These are phyloP conservation scores for Megamerina dolium DNA, from an alignment of 2,888 invertebrate species.

Conservation along the genomic window DNA sequence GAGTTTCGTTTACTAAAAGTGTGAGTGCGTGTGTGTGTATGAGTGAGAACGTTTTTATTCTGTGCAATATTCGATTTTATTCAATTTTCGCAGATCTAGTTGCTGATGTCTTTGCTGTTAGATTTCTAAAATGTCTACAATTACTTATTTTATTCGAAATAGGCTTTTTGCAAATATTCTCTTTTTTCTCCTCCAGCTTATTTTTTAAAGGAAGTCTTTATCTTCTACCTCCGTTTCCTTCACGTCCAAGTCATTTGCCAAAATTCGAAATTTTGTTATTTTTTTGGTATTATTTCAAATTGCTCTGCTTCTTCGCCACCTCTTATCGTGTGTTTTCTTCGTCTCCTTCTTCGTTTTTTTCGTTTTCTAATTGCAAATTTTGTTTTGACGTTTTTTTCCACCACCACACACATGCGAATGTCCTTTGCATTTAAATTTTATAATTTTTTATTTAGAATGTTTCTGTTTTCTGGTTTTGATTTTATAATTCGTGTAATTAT, in stretches of 20 bases:
- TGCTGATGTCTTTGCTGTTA: not conserved
- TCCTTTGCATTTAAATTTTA: slow-evolving; percentile 45
- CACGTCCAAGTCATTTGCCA: slow-evolving; percentile 25
- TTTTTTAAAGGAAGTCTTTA: slow-evolving; percentile 5
- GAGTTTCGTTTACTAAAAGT: too few species aligned
- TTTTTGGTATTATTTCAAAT: slow-evolving; percentile 24
- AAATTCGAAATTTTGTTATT: slow-evolving; percentile 43
- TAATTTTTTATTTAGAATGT: slow-evolving; percentile 17
- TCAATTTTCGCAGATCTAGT: slow-evolving; percentile 1
- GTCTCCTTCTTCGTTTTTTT: slow-evolving; percentile 46
- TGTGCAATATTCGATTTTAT: not conserved
- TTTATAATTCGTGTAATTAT: slow-evolving; percentile 13
- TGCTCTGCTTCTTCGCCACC: slow-evolving; percentile 23
- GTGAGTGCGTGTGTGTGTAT: too few species aligned
- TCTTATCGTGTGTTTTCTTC: slow-evolving; percentile 27
- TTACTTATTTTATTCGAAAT: too few species aligned
- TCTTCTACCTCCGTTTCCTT: slow-evolving; percentile 3
- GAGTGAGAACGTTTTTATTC: too few species aligned
- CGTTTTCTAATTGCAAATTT: slow-evolving; percentile 48
- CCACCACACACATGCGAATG: slow-evolving; percentile 49
- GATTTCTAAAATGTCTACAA: too few species aligned
- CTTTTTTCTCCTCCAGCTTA: slow-evolving; percentile 9
- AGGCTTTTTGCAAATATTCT: slow-evolving; percentile 9
- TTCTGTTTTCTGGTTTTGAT: slow-evolving; percentile 13
- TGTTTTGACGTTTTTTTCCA: slow-evolving; percentile 47